Conservation (phyloP, 2,113 vertebrate genomes). For the Herpetotheres cachinnans region DNA sequence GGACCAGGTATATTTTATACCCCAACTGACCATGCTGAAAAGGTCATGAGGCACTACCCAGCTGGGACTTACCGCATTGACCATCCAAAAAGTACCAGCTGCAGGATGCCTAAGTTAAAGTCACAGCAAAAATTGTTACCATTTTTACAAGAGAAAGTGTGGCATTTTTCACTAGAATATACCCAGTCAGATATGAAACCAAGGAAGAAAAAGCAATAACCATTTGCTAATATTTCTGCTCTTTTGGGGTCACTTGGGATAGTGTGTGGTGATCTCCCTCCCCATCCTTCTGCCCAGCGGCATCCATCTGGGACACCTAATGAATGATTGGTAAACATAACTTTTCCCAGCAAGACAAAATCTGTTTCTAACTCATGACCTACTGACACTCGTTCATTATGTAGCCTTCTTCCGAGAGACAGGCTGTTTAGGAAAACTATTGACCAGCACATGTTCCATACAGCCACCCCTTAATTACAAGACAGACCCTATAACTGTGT, state of each 20-base stretch:
- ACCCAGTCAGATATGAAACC: background rate
- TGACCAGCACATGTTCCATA: background rate
- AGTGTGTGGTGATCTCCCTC: background rate
- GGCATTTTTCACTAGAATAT: background rate
- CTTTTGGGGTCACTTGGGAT: background rate
- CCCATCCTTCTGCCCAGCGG: background rate
- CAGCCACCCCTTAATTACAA: background rate
- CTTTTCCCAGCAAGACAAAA: constrained; percentile 49
- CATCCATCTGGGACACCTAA: constrained; percentile 36
- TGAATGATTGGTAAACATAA: constrained; percentile 45
- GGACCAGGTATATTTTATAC: background rate
- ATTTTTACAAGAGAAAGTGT: background rate
- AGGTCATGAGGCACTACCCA: background rate
- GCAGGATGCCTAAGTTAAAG: background rate
- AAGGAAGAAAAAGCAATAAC: background rate
- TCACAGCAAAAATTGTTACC: background rate
- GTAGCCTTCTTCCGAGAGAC: constrained; percentile 20
- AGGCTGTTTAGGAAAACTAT: constrained; percentile 36
- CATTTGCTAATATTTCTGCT: background rate
- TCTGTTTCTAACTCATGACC: constrained; percentile 47
- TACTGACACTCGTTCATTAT: constrained; percentile 52
- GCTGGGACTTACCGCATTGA: rapidly evolving
- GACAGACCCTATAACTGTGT: background rate
- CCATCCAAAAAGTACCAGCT: background rate
- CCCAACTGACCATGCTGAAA: background rate